These are phyloP conservation scores for Apodemus sylvaticus DNA, from an alignment of 2,113 vertebrate species.

Conservation along the genomic window DNA sequence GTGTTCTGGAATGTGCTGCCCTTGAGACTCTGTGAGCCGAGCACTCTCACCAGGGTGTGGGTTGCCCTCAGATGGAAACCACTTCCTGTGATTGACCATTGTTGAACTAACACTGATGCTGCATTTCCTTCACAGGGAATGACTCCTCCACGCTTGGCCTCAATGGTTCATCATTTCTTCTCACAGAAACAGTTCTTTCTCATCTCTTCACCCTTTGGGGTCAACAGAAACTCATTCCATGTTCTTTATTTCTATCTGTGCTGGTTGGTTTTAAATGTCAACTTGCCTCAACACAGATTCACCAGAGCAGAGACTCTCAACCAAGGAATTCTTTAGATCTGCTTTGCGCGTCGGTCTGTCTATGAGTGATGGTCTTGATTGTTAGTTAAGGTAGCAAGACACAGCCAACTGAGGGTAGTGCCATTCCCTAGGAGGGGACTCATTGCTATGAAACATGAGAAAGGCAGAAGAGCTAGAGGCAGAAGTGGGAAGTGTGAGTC, in stretches of 20 bases:
- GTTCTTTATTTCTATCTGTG: background rate
- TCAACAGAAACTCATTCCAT: background rate
- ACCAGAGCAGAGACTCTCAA: background rate
- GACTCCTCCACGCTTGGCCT: background rate
- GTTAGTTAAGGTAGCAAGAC: background rate
- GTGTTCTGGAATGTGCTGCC: background rate
- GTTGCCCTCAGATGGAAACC: background rate
- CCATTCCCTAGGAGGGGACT: background rate
- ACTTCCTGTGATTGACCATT: constrained; percentile 53
- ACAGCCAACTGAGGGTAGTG: background rate
- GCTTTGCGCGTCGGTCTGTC: no score
- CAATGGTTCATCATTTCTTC: background rate
- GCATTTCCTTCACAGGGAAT: background rate
- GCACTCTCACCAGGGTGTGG: background rate
- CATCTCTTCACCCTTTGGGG: constrained; percentile 10
- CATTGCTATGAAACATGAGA: background rate
- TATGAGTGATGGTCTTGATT: background rate
- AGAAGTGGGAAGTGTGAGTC: background rate
- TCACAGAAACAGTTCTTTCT: constrained; percentile 1
- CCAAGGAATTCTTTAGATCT: background rate
- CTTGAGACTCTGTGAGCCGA: background rate
- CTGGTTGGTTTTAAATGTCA: background rate
- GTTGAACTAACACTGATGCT: background rate
- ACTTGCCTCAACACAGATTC: no score
- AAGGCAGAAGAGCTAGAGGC: background rate